These are phyloP conservation scores for Speoplatyrhinus poulsoni DNA, from an alignment of 2,113 vertebrate species.

Conservation along the genomic window DNA sequence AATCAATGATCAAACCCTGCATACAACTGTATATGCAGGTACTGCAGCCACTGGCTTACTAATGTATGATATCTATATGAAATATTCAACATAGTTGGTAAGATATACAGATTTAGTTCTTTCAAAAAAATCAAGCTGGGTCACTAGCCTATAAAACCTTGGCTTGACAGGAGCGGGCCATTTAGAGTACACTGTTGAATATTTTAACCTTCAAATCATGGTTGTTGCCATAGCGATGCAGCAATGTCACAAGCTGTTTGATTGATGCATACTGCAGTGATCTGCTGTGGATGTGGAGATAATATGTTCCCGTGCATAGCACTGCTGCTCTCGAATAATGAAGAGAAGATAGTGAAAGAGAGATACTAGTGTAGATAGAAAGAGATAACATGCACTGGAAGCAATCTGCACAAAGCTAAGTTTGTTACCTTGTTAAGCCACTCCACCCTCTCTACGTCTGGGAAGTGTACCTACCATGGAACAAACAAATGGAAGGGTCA, in stretches of 20 bases:
- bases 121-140: background rate
- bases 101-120: too few species aligned
- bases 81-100: too few species aligned
- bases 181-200: background rate
- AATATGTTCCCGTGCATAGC: slow-evolving; percentile 31
- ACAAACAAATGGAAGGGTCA: slow-evolving; percentile 20
- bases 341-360: slow-evolving; percentile 8
- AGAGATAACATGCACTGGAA: slow-evolving; percentile 5
- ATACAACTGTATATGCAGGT: too few species aligned
- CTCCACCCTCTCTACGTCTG: slow-evolving; percentile 94
- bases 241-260: background rate
- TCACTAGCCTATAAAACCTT: slow-evolving; percentile 15
- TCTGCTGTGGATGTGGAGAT: slow-evolving; percentile 17
- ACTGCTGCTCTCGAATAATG: slow-evolving; percentile 10
- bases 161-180: background rate
- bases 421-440: slow-evolving; percentile 97
- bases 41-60: too few species aligned
- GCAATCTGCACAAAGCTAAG: slow-evolving; percentile 4
- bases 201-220: slow-evolving; percentile 29
- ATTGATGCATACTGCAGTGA: background rate
- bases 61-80: too few species aligned
- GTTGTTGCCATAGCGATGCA: slow-evolving; percentile 39
- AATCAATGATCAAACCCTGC: too few species aligned
- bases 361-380: background rate
- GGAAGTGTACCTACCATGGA: slow-evolving; percentile 88